phyloP scores from a whole-genome alignment of 2,888 invertebrate species.

The Drosophila atroscutellata region DNA sequence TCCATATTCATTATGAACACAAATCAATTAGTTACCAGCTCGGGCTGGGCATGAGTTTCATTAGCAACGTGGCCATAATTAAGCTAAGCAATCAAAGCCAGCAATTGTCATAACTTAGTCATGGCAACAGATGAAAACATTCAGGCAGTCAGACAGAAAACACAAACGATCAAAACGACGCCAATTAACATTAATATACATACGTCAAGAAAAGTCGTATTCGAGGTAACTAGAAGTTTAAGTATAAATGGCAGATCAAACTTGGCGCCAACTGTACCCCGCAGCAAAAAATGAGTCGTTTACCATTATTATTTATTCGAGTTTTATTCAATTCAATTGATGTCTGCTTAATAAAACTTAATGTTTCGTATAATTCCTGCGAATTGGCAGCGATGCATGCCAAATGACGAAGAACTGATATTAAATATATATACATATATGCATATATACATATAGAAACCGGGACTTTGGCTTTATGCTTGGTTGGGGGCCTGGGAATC shows the following conservation, averaged over 20 bases:
- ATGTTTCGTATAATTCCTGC: constrained; percentile 82
- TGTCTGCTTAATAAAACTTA: constrained; percentile 82
- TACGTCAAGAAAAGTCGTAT: constrained; percentile 50
- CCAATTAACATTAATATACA: constrained; percentile 72
- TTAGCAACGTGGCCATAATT: constrained; percentile 75
- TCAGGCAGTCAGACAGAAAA: constrained; percentile 4
- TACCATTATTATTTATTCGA: constrained; percentile 63
- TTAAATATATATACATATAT: not conserved
- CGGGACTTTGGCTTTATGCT: constrained; percentile 62
- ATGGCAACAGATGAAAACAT: constrained; percentile 56
- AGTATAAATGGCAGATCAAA: constrained; percentile 19
- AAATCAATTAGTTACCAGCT: constrained; percentile 61
- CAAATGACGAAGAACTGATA: constrained; percentile 46
- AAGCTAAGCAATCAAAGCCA: constrained; percentile 73
- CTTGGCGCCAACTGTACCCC: constrained; percentile 71
- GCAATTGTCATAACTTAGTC: constrained; percentile 73
- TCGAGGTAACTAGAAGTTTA: constrained; percentile 69
- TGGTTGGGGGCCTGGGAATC: constrained; percentile 73
- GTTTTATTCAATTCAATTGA: constrained; percentile 72
- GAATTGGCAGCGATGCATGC: constrained; percentile 76
- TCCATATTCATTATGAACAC: constrained; percentile 25
- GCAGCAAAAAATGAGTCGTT: constrained; percentile 18
- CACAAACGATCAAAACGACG: constrained; percentile 19
- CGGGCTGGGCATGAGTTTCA: constrained; percentile 60
- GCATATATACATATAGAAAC: constrained; percentile 2